phyloP scores from a whole-genome alignment of 2,797 vertebrate genomes.

The Dromococcyx pavoninus region DNA sequence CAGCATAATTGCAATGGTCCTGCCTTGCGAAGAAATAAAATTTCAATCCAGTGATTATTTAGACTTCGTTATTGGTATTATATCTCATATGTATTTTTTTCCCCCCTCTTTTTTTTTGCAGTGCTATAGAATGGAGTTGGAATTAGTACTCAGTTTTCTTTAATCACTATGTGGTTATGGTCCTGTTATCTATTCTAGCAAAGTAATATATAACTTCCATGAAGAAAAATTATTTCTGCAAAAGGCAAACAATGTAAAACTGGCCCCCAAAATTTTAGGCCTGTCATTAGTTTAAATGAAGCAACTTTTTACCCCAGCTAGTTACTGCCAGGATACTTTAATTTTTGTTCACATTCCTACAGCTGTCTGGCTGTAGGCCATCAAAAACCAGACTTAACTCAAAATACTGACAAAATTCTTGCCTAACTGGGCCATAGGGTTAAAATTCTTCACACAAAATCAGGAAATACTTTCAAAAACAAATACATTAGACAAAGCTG shows the following conservation, averaged over 20 bases:
- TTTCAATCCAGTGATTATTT: background rate
- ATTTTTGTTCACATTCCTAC: background rate
- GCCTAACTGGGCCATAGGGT: background rate
- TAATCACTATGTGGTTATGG: background rate
- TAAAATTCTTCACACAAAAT: background rate
- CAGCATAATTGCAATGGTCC: background rate
- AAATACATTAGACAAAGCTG: background rate
- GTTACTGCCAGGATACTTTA: background rate
- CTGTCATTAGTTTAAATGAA: background rate
- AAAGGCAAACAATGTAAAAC: background rate
- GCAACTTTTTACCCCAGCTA: background rate
- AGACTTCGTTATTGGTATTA: background rate
- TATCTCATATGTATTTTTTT: too few species aligned
- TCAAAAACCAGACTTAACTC: background rate
- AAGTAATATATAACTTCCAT: background rate
- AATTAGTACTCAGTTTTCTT: background rate
- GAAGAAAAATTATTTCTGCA: background rate
- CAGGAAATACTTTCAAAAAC: background rate
- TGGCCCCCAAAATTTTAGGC: background rate
- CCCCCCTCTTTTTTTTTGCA: background rate
- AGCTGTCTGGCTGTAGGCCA: background rate
- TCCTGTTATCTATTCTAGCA: background rate
- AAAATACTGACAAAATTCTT: background rate
- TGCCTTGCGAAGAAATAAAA: background rate
- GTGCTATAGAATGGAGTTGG: background rate